A percentile compares a stretch with the other conserved stretches of the same genome.
These are phyloP conservation scores for Troides helena DNA, from an alignment of 2,888 invertebrate species.

Conservation along the genomic window DNA sequence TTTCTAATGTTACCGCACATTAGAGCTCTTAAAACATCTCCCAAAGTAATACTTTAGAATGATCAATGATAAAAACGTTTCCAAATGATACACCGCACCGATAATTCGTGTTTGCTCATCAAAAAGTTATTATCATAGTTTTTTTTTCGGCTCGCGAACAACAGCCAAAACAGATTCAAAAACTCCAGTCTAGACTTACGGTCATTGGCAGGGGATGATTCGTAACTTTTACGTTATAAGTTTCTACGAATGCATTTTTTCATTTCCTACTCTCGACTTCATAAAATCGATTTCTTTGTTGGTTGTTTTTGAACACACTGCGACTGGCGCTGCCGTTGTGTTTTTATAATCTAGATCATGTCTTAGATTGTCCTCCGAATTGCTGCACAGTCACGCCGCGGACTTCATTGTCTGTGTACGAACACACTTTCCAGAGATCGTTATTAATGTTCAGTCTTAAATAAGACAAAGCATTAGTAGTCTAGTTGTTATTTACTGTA, in stretches of 20 bases:
- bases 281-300: constrained; percentile 71
- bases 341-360: constrained; percentile 74
- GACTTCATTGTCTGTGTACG: constrained; percentile 62
- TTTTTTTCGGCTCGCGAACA: constrained; percentile 49
- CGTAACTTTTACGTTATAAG: constrained; percentile 59
- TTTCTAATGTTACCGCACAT: constrained; percentile 50
- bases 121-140: constrained; percentile 56
- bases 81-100: constrained; percentile 38
- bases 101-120: constrained; percentile 60
- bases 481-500: too few relatives aligned
- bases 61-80: constrained; percentile 51
- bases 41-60: constrained; percentile 59
- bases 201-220: constrained; percentile 77
- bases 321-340: constrained; percentile 60
- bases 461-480: constrained; percentile 47
- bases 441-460: constrained; percentile 67
- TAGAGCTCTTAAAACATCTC: constrained; percentile 53
- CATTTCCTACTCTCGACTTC: constrained; percentile 51
- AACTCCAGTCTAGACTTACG: constrained; percentile 61
- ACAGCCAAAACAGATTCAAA: constrained; percentile 43
- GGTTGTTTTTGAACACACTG: constrained; percentile 66
- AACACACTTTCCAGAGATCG: constrained; percentile 62
- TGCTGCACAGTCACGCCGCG: constrained; percentile 70
- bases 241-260: constrained; percentile 65
- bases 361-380: constrained; percentile 70